Conservation (phyloP, 2,888 invertebrate species). For the Octodonta nipae region DNA sequence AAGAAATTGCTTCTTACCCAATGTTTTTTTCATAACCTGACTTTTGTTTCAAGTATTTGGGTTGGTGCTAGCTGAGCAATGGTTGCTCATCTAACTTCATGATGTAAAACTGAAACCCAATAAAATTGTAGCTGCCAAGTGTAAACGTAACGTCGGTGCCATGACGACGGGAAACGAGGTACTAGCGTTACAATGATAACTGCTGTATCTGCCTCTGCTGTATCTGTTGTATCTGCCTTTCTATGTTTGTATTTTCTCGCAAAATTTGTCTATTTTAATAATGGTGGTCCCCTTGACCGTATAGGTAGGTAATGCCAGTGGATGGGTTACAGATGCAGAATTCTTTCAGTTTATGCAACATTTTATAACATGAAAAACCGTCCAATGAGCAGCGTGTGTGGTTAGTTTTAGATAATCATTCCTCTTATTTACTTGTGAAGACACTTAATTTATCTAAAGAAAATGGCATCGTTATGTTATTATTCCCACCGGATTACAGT, state of each 20-base stretch:
- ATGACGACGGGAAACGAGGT: too few relatives aligned
- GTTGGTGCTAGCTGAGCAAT: neutral
- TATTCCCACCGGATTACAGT: neutral
- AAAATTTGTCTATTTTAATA: conserved; percentile 3
- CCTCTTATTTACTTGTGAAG: conserved; percentile 2
- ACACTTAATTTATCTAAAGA: conserved; percentile 4
- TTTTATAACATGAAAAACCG: conserved; percentile 4
- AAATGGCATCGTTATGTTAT: too few relatives aligned
- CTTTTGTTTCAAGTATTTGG: too few relatives aligned
- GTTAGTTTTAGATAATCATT: conserved; percentile 2
- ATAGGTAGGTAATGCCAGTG: conserved; percentile 3
- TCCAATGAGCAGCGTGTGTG: neutral
- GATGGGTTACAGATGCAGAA: conserved; percentile 5
- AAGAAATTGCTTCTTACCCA: too few relatives aligned
- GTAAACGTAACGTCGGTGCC: too few relatives aligned
- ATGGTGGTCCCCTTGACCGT: neutral
- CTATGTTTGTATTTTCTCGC: conserved; percentile 4
- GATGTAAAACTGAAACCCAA: conserved; percentile 5
- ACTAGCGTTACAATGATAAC: conserved; percentile 1
- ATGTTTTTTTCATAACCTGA: too few relatives aligned
- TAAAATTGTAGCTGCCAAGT: conserved; percentile 6
- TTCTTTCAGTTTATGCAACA: conserved; percentile 4
- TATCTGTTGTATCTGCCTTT: conserved; percentile 2
- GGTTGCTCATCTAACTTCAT: conserved; percentile 1
- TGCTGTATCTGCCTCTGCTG: conserved; percentile 2